These are phyloP conservation scores for Vimba vimba DNA, from an alignment of 2,113 vertebrate species.

Conservation along the genomic window DNA sequence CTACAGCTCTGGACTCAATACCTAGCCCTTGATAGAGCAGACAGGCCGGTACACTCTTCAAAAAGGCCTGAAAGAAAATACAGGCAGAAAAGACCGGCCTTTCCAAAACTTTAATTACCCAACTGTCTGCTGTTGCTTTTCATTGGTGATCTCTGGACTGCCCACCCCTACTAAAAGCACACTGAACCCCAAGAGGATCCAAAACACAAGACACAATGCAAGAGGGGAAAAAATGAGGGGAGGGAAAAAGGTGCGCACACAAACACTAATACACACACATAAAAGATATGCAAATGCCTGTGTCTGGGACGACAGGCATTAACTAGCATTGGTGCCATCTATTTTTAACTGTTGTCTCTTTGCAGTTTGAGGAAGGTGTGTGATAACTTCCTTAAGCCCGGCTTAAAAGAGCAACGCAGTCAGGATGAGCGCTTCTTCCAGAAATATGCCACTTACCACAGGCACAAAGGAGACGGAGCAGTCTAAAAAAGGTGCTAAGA, in stretches of 20 bases:
- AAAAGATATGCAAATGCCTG: constrained; percentile 79
- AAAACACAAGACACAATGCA: constrained; percentile 64
- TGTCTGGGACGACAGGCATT: constrained; percentile 74
- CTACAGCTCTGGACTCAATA: constrained; percentile 69
- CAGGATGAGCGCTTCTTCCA: constrained; percentile 71
- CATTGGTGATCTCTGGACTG: constrained; percentile 65
- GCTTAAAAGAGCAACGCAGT: constrained; percentile 74
- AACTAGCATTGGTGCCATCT: constrained; percentile 74
- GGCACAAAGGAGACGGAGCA: constrained; percentile 75
- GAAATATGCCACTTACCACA: constrained; percentile 77
- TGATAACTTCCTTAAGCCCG: constrained; percentile 78
- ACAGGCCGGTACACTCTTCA: constrained; percentile 69
- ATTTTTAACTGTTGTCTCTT: constrained; percentile 73
- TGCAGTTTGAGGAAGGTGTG: constrained; percentile 66
- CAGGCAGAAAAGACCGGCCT: constrained; percentile 60
- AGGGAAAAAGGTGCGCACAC: constrained; percentile 32
- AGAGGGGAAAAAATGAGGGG: constrained; percentile 57
- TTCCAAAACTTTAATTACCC: constrained; percentile 77
- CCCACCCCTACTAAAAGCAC: constrained; percentile 67
- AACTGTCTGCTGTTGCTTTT: constrained; percentile 70
- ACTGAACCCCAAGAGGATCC: constrained; percentile 65
- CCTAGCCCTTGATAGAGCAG: constrained; percentile 64
- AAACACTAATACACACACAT: constrained; percentile 59
- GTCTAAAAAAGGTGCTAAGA: constrained; percentile 63
- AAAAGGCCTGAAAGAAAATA: constrained; percentile 66